phyloP scores from a whole-genome alignment of 2,888 invertebrate genomes.

The Incurvaria masculella region DNA sequence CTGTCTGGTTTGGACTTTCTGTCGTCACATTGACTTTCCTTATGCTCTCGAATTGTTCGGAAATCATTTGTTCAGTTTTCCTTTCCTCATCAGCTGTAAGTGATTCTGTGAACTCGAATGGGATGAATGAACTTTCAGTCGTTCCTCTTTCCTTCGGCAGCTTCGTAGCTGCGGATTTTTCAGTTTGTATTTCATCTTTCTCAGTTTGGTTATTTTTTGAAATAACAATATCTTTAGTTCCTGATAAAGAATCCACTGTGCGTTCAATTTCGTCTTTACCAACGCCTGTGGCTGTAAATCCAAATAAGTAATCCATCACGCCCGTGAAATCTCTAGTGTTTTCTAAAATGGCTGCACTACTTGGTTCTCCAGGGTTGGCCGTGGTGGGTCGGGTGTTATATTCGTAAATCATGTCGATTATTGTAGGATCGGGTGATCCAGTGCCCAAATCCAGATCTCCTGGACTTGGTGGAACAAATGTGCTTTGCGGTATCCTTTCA shows the following conservation, averaged over 20 bases:
- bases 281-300: slow-evolving; percentile 36
- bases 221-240: slow-evolving; percentile 4
- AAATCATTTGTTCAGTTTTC: slow-evolving; percentile 11
- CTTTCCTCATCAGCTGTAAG: slow-evolving; percentile 18
- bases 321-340: slow-evolving; percentile 32
- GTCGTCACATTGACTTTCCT: slow-evolving; percentile 1
- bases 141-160: slow-evolving; percentile 23
- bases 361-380: slow-evolving; percentile 18
- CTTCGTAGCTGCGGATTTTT: slow-evolving; percentile 15
- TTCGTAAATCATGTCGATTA: slow-evolving; percentile 31
- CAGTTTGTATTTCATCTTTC: slow-evolving; percentile 19
- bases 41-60: slow-evolving; percentile 3
- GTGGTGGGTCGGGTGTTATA: slow-evolving; percentile 33
- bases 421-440: slow-evolving; percentile 36
- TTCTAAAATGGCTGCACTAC: slow-evolving; percentile 21
- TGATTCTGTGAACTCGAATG: slow-evolving; percentile 39
- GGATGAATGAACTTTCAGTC: slow-evolving; percentile 37
- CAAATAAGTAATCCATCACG: slow-evolving; percentile 44
- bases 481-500: no score
- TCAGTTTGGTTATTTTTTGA: slow-evolving; percentile 14
- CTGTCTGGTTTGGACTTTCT: neutral
- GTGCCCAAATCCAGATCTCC: slow-evolving; percentile 46
- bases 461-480: slow-evolving; percentile 19
- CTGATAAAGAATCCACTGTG: slow-evolving; percentile 7
- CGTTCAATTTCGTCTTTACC: slow-evolving; percentile 26